Evolutionary conservation across 2,797 vertebrate species (phyloP), one percentile per base, ranked within the genome.

Genomic region (Myotis findleyi): DNA sequence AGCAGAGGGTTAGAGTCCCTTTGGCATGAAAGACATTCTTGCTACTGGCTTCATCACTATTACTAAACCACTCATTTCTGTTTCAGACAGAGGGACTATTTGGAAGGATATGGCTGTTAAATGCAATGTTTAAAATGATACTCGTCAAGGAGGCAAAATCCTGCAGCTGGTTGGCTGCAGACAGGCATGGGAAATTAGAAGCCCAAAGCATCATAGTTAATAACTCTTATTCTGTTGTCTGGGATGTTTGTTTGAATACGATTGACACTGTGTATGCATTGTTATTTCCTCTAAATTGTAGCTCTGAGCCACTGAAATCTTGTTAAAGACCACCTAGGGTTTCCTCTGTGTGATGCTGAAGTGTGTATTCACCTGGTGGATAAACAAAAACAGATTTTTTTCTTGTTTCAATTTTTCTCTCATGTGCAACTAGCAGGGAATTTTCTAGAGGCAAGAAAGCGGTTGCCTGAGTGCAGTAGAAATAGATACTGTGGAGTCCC

Each of bases 261-360:
- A 87, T 72, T 97, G 96, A 97, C 92, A 93, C 95, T 97, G 97
- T 97, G 90, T 95, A 4, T 87, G 64, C 93, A 73, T 95, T 97
- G 84, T 84, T 91, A 96, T 92, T 95, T 93, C 91, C 66, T 94
- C 89, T 95, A 95, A 97, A 92, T 88, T 88, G 91, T 95, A 96
- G 94, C 94, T 98, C 95, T 94, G 97, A 92, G 89, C 87, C 97
- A 85, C 96, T 94, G 75, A 96, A 91, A 96, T 96, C 96, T 97
- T 96, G 96, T 97, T 96, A 97, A 96, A 97, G 97, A 98, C 96
- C 97, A 97, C 95, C 90, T 96, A 96, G 96, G 68, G 66, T 86
- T 97, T 95, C 95, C 59, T 85, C 97, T 89, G 59, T 81, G 51
- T 86, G 93, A 96, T 44, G 38, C 41, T 94, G 64, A 92, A 62